A percentile compares a stretch with the other conserved stretches of the same genome.
Conservation (phyloP, 2,888 invertebrate species). For the Sicus ferrugineus region DNA sequence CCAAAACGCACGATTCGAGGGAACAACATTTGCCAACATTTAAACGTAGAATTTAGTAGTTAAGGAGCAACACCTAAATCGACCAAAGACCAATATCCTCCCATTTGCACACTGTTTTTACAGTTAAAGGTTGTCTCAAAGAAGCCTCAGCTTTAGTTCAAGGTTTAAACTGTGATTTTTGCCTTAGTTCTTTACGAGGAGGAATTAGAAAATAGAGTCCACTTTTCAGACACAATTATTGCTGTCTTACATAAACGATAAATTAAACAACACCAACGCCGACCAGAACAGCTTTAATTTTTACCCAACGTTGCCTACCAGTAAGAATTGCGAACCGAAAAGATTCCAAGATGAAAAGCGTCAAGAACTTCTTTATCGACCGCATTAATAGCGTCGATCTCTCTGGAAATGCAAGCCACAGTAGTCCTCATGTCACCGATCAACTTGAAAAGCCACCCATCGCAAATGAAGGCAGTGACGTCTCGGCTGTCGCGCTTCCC, state of each 20-base stretch:
- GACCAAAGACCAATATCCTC: conserved; percentile 21
- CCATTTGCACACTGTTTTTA: not conserved
- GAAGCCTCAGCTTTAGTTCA: not conserved
- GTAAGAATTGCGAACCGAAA: no score
- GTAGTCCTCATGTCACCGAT: conserved; percentile 19
- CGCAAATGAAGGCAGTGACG: conserved; percentile 38
- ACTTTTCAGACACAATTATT: not conserved
- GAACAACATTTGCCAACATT: no score
- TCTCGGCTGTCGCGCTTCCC: conserved; percentile 17
- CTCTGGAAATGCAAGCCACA: conserved; percentile 39
- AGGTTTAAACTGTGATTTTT: conserved; percentile 26
- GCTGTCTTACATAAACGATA: not conserved
- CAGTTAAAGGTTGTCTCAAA: not conserved
- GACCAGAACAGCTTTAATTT: no score
- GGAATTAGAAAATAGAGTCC: not conserved
- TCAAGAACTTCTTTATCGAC: conserved; percentile 62
- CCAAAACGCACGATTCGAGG: no score
- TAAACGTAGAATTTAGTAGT: no score
- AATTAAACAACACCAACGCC: conserved; percentile 10
- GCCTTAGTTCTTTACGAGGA: not conserved
- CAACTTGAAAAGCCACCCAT: conserved; percentile 44
- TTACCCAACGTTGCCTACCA: no score
- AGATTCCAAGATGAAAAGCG: conserved; percentile 57
- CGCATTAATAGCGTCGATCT: conserved; percentile 61
- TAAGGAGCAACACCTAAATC: not conserved